Conservation (phyloP, 2,888 invertebrate species). For the Hypselothyrea guttata region DNA sequence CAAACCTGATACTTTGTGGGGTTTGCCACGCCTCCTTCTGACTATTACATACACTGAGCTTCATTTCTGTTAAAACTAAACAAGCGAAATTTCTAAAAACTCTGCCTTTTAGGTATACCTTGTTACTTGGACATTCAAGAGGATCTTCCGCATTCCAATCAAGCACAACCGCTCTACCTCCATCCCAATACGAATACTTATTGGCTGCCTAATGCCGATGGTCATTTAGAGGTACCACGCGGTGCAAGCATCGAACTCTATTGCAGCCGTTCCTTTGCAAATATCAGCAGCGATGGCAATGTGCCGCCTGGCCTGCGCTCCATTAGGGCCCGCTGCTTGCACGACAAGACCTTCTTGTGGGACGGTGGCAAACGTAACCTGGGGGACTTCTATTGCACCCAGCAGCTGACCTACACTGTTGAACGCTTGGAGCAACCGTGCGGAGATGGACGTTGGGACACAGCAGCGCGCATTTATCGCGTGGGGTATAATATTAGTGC, state of each 20-base stretch:
- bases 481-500: conserved; percentile 80
- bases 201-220: conserved; percentile 71
- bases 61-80: background rate
- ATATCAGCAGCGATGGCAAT: conserved; percentile 11
- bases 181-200: conserved; percentile 78
- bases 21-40: too few relatives aligned
- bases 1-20: too few relatives aligned
- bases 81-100: too few relatives aligned
- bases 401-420: conserved; percentile 55
- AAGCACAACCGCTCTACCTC: conserved; percentile 85
- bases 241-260: conserved; percentile 76
- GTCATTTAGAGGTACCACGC: conserved; percentile 67
- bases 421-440: conserved; percentile 60
- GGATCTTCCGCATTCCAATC: conserved; percentile 83
- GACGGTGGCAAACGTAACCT: conserved; percentile 58
- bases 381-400: conserved; percentile 58
- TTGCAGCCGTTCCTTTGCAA: conserved; percentile 65
- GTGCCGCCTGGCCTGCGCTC: conserved; percentile 30
- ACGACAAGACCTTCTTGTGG: conserved; percentile 62
- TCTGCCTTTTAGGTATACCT: conserved; percentile 30
- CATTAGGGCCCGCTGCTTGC: conserved; percentile 60
- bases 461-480: conserved; percentile 64
- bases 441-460: conserved; percentile 26
- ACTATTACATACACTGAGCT: too few relatives aligned
- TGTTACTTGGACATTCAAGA: conserved; percentile 68